Conservation (phyloP, 2,888 invertebrate species). For the Calameuta idolon region DNA sequence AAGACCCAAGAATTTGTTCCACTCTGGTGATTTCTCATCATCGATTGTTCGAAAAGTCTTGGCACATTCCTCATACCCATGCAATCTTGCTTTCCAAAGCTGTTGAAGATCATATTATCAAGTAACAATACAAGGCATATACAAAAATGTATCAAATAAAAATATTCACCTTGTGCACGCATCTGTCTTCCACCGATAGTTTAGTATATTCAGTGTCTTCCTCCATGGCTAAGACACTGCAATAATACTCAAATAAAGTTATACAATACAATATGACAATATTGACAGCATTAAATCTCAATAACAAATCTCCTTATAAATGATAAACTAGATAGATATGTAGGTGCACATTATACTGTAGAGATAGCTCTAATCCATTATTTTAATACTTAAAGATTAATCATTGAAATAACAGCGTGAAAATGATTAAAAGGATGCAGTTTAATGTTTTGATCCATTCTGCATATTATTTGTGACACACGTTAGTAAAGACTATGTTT, state of each 20-base stretch:
- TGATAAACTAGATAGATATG: neutral
- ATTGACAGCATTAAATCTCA: neutral
- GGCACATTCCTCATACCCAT: slow-evolving; percentile 93
- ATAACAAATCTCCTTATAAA: neutral
- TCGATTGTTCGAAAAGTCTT: slow-evolving; percentile 89
- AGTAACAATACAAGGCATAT: slow-evolving; percentile 10
- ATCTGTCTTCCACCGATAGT: slow-evolving; percentile 89
- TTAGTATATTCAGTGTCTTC: slow-evolving; percentile 91
- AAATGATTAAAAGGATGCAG: neutral
- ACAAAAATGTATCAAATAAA: neutral
- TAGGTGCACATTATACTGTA: neutral
- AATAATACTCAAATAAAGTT: neutral
- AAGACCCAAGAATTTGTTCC: slow-evolving; percentile 89
- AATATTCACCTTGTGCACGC: slow-evolving; percentile 82
- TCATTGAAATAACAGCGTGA: neutral
- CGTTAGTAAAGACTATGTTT: neutral
- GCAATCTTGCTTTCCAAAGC: slow-evolving; percentile 94
- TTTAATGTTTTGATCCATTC: neutral
- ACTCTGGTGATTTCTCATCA: slow-evolving; percentile 95
- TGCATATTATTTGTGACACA: neutral
- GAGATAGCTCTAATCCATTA: neutral
- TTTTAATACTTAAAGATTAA: neutral
- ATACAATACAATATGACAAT: neutral
- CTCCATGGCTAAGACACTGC: slow-evolving; percentile 72
- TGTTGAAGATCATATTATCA: slow-evolving; percentile 44